phyloP scores from a whole-genome alignment of 2,113 vertebrate species.

The Lagenorhynchus albirostris region DNA sequence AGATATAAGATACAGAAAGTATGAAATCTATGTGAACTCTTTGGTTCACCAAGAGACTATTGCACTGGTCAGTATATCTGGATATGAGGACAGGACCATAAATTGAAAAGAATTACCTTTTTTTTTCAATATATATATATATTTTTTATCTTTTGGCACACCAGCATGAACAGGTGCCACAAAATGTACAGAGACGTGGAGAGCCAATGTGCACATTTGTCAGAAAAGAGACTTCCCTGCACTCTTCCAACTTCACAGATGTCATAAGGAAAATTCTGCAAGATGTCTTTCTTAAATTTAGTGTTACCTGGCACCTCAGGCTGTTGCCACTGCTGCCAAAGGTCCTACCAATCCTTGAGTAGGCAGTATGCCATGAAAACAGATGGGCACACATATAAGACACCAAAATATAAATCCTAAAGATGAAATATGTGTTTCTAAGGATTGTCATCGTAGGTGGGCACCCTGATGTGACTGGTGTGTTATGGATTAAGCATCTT shows the following conservation, averaged over 20 bases:
- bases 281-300: constrained; percentile 57
- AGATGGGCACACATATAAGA: constrained; percentile 65
- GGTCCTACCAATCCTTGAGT: constrained; percentile 51
- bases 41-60: neutral
- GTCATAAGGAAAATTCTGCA: constrained; percentile 65
- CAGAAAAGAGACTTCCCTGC: constrained; percentile 74
- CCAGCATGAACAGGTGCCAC: constrained; percentile 69
- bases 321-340: constrained; percentile 63
- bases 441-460: constrained; percentile 3
- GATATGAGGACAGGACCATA: neutral
- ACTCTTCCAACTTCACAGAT: constrained; percentile 76
- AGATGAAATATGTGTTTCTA: constrained; percentile 64
- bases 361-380: constrained; percentile 64
- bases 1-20: neutral
- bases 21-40: neutral
- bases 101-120: neutral
- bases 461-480: neutral
- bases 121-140: neutral
- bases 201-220: constrained; percentile 53
- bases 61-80: neutral
- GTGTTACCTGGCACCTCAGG: constrained; percentile 74
- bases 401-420: constrained; percentile 39
- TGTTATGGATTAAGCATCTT: neutral
- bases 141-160: constrained; percentile 60
- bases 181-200: constrained; percentile 65